Evolutionary conservation across 1,140 invertebrate genomes (phyloP), one percentile per base, ranked within the genome.

Genomic region (Wiebesia pumilae): DNA sequence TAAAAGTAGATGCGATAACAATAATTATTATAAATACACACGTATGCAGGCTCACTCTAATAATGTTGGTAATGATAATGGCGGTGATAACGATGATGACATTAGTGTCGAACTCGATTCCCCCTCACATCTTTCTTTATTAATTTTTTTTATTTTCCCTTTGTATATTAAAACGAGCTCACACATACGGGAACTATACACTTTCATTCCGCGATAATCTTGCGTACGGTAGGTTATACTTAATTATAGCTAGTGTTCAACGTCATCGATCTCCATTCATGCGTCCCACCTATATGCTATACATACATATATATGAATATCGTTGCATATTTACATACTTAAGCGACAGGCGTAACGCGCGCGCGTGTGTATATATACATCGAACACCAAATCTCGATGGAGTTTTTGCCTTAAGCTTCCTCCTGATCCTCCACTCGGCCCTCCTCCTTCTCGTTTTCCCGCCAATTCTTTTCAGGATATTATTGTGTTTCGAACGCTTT

Each of bases 311-410:
- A 90, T 81, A 87, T 82, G 69, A 85, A 88, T 86, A 85, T 81
- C 77, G 73, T 88, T 87, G 69, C 43, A 87, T 89, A 90, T 89
- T 86, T 88, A 89, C 88, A 89, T 88, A 81, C 69, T 83, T 88
- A 88, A 90, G 89, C 90, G 89, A 80, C 89, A 87, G 82, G 78
- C 87, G 89, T 83, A 65, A 88, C 77, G 65, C 88, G 35, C 65
- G 71, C 51, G 75, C 38, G 75, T 21, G 54, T 65, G 51, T 58
- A 10, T 24, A 33, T 27, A 33, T 58, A 30, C 14, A 47, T 54
- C 38, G 21, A 38, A 0, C 71, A 75, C 71, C 40, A 24, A 43
- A n/a, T 19, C 71, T 27, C 24, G 38, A 75, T n/a, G 40, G 27
- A 75, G 38, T n/a, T 75, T 71, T 75, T 71, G 16, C 30, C 33